A percentile compares a stretch with the other conserved stretches of the same genome.
phyloP scores from a whole-genome alignment of 1,140 invertebrate genomes.

The Trachymyrmex septentrionalis region DNA sequence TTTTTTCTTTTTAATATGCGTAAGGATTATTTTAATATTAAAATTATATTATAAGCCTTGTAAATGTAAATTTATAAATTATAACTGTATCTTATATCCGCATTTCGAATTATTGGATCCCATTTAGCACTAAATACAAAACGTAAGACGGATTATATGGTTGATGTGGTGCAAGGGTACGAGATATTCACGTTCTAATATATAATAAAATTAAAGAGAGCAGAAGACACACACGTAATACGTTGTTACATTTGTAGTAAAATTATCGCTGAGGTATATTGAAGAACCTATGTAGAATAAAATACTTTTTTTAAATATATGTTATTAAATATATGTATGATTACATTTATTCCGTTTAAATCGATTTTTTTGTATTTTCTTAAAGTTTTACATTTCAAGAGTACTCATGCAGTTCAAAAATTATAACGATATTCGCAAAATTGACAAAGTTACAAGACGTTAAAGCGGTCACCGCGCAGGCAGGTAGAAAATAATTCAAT shows the following conservation, averaged over 20 bases:
- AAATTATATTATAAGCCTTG: constrained; percentile 83
- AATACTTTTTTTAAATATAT: constrained; percentile 63
- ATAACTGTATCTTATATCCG: constrained; percentile 82
- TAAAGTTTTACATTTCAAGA: no score
- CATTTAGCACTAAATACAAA: constrained; percentile 37
- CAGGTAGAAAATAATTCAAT: no score
- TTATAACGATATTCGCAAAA: no score
- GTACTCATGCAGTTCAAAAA: no score
- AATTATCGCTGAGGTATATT: constrained; percentile 34
- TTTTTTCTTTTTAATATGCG: constrained; percentile 57
- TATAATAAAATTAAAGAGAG: constrained; percentile 41
- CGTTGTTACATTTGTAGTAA: constrained; percentile 67
- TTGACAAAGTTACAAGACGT: no score
- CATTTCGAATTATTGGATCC: constrained; percentile 71
- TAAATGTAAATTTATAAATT: constrained; percentile 86
- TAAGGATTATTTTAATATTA: constrained; percentile 86
- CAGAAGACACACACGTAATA: constrained; percentile 48
- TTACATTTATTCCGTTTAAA: neutral
- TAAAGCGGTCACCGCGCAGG: no score
- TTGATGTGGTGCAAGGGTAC: neutral
- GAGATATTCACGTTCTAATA: constrained; percentile 24
- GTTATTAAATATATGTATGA: constrained; percentile 6
- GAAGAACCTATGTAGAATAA: constrained; percentile 61
- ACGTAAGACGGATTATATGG: constrained; percentile 9
- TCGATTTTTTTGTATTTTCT: no score